Evolutionary conservation across 30 jellyfish, hydroid and myxozoan genomes (phyloP).

Genomic region (Chrysaora quinquecirrha): DNA sequence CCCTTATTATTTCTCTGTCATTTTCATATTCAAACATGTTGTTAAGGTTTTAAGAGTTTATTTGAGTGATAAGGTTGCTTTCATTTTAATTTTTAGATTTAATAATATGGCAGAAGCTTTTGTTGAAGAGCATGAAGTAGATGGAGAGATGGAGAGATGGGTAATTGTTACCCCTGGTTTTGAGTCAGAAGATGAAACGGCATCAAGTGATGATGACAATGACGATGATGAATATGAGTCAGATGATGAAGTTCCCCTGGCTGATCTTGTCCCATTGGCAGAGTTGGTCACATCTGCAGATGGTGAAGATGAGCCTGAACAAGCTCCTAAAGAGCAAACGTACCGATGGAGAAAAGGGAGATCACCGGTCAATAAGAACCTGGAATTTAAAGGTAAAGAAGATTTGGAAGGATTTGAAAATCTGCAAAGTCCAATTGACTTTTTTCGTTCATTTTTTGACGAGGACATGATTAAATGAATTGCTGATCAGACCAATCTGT

Average conservation of each 20-base stretch:
- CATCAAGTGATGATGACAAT: constrained; percentile 37
- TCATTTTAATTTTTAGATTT: not conserved
- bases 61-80: not conserved
- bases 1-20: not conserved
- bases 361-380: constrained; percentile 20
- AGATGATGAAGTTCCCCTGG: constrained; percentile 45
- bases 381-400: constrained; percentile 29
- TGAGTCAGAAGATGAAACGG: constrained; percentile 58
- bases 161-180: constrained; percentile 62
- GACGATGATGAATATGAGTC: constrained; percentile 35
- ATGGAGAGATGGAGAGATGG: constrained; percentile 56
- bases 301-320: not conserved
- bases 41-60: not conserved
- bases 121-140: constrained; percentile 53
- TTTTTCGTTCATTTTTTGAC: constrained; percentile 29
- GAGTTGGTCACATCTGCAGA: constrained; percentile 43
- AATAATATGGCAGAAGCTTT: not conserved
- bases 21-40: not conserved
- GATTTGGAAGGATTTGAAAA: constrained; percentile 30
- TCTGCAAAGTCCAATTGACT: constrained; percentile 43
- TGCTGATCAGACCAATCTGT: constrained; percentile 47
- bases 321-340: constrained; percentile 16
- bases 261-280: constrained; percentile 21
- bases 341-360: constrained; percentile 40
- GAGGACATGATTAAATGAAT: constrained; percentile 7